Percentiles rank a stretch among this genome's conserved stretches.
These are phyloP conservation scores for Dascyllus trimaculatus DNA, from an alignment of 2,113 vertebrate genomes.

Conservation along the genomic window DNA sequence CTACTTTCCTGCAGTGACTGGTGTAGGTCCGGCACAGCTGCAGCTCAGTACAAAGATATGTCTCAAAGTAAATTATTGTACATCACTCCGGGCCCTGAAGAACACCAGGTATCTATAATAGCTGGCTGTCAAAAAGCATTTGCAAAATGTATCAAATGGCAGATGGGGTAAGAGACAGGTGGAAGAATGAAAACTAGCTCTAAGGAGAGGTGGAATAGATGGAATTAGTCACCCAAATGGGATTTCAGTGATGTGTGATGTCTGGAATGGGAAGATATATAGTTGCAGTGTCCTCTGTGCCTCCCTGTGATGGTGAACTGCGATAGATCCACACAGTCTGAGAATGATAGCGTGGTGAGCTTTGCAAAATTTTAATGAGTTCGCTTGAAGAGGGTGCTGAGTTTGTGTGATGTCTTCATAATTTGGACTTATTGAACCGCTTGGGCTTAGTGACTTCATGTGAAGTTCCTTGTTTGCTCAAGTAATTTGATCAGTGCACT, in stretches of 20 bases:
- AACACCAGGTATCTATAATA: constrained; percentile 16
- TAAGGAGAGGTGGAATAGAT: background rate
- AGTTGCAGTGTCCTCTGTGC: background rate
- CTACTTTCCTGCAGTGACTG: background rate
- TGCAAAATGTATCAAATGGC: constrained; percentile 8
- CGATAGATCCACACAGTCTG: no score
- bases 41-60: background rate
- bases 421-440: no score
- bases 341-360: no score
- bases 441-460: no score
- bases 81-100: constrained; percentile 23
- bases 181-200: background rate
- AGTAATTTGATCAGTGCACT: no score
- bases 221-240: constrained; percentile 15
- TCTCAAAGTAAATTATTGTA: background rate
- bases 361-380: no score
- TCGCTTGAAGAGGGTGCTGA: no score
- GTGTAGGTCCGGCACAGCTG: background rate
- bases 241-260: background rate
- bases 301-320: background rate
- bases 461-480: no score
- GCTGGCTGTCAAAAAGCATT: constrained; percentile 34
- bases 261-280: background rate
- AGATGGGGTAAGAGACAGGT: background rate
- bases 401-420: no score